These are phyloP conservation scores for Spermophilus dauricus DNA, from an alignment of 2,113 vertebrate genomes.

Conservation along the genomic window DNA sequence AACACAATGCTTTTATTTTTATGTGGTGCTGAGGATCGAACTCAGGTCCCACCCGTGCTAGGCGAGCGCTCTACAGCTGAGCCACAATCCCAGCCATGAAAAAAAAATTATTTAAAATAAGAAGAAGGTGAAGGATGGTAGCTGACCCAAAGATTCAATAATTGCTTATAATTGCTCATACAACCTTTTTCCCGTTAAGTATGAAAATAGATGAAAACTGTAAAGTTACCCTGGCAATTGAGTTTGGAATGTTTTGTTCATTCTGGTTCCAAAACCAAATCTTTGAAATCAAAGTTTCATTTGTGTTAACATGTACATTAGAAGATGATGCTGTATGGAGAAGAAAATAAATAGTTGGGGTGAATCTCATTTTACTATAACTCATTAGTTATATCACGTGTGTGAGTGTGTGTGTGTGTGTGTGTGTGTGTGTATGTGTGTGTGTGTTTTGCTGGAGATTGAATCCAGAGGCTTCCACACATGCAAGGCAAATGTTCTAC, in stretches of 20 bases:
- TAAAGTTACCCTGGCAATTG: neutral
- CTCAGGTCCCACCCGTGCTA: too few species aligned
- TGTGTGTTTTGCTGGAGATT: neutral
- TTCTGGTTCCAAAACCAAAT: neutral
- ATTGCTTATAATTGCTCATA: neutral
- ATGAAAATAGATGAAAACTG: neutral
- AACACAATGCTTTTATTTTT: too few species aligned
- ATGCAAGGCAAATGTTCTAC: neutral
- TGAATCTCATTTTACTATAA: neutral
- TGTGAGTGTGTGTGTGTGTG: neutral
- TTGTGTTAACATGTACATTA: neutral
- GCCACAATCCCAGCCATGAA: too few species aligned
- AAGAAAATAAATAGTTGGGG: neutral
- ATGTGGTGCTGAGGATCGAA: too few species aligned
- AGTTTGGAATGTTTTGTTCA: neutral
- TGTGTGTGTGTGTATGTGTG: neutral
- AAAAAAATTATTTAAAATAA: neutral
- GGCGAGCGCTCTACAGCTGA: too few species aligned
- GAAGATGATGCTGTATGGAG: neutral
- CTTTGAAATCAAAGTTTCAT: conserved; percentile 23
- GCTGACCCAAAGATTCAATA: neutral
- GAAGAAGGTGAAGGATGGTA: neutral
- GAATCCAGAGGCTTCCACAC: neutral
- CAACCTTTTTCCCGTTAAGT: neutral
- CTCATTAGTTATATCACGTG: neutral